phyloP scores from a whole-genome alignment of 1,140 invertebrate genomes.

The Berghia stephanieae region DNA sequence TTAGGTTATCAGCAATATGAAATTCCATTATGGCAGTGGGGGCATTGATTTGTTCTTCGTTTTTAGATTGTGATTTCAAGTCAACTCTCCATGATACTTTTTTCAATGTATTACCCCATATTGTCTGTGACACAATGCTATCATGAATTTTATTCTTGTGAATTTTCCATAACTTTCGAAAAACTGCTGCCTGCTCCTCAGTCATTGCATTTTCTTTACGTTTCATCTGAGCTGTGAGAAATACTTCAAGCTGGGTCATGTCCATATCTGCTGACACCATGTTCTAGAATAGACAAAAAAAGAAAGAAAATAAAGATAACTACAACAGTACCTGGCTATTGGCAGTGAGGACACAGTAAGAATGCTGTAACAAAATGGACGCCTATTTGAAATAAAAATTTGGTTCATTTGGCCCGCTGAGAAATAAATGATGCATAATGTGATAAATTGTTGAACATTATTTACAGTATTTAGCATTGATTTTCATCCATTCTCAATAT shows the following conservation, averaged over 20 bases:
- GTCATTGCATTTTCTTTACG: constrained; percentile 57
- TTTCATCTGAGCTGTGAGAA: constrained; percentile 61
- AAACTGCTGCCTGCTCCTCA: constrained; percentile 60
- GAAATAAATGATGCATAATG: too few relatives aligned
- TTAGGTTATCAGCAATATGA: constrained; percentile 45
- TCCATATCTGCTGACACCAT: constrained; percentile 64
- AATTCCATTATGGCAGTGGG: constrained; percentile 65
- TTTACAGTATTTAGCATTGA: too few relatives aligned
- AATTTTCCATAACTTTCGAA: constrained; percentile 63
- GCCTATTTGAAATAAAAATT: too few relatives aligned
- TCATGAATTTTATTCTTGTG: constrained; percentile 64
- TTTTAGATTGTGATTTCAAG: constrained; percentile 58
- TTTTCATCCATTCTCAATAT: too few relatives aligned
- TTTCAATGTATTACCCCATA: constrained; percentile 61
- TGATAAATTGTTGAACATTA: too few relatives aligned
- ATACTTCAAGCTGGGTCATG: constrained; percentile 61
- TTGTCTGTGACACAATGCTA: constrained; percentile 54
- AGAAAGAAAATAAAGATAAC: too few relatives aligned
- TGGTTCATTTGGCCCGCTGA: too few relatives aligned
- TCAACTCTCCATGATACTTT: constrained; percentile 64
- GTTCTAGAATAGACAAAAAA: too few relatives aligned
- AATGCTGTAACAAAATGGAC: too few relatives aligned
- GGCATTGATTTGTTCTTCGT: constrained; percentile 59
- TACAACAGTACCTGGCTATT: too few relatives aligned
- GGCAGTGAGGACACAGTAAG: too few relatives aligned